Evolutionary conservation across 2,888 invertebrate species (phyloP).

Genomic region (Megalurothrips usitatus): DNA sequence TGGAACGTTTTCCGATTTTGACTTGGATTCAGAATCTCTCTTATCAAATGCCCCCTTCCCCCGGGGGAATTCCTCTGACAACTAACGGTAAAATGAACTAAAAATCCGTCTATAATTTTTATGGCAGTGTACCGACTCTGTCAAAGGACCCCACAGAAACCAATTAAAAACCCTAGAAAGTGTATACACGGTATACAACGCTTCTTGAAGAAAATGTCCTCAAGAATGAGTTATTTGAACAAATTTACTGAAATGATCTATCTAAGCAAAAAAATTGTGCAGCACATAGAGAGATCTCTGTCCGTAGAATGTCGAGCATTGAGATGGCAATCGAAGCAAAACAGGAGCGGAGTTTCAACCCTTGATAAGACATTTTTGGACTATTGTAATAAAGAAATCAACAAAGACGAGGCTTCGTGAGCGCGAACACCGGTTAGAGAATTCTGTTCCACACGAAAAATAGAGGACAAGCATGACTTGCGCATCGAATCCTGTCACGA

Average conservation of each 20-base stretch:
- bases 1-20: too few species aligned
- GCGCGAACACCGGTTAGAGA: neutral
- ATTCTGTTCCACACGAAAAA: neutral
- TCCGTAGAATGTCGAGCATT: neutral
- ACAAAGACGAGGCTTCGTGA: neutral
- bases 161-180: neutral
- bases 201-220: neutral
- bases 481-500: neutral
- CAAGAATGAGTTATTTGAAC: neutral
- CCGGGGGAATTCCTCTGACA: too few species aligned
- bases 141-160: neutral
- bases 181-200: conserved; percentile 25
- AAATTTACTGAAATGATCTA: neutral
- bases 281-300: neutral
- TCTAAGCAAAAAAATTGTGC: neutral
- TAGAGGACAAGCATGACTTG: neutral
- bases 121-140: neutral
- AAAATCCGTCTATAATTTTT: neutral
- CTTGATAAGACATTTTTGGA: neutral
- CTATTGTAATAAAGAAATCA: neutral
- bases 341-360: neutral
- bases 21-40: too few species aligned
- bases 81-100: neutral
- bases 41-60: too few species aligned
- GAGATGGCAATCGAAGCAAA: neutral